A percentile compares a stretch with the other conserved stretches of the same genome.
These are phyloP conservation scores for Pangasius djambal DNA, from an alignment of 2,797 vertebrate species.

Conservation along the genomic window DNA sequence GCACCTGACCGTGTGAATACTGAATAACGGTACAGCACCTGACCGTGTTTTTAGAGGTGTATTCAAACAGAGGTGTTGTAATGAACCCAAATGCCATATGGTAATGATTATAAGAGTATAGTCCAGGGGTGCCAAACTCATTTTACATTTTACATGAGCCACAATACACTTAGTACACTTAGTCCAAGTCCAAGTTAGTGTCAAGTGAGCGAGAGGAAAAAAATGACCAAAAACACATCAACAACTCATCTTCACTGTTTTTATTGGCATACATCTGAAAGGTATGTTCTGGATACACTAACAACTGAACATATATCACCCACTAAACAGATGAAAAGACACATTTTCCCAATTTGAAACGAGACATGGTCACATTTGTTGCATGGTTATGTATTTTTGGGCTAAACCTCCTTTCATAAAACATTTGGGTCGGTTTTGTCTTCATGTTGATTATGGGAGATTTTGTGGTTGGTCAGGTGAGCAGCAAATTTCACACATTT, in stretches of 20 bases:
- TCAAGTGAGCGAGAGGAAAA: background rate
- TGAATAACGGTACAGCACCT: slow-evolving; percentile 34
- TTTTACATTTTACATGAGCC: background rate
- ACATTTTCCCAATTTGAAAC: background rate
- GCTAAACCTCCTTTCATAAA: background rate
- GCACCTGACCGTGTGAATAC: slow-evolving; percentile 24
- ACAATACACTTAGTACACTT: background rate
- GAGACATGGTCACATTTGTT: background rate
- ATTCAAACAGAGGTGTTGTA: background rate
- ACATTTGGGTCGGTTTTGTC: background rate
- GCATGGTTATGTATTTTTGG: background rate
- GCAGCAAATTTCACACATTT: background rate
- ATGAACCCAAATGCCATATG: background rate
- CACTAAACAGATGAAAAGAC: background rate
- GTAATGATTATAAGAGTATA: background rate
- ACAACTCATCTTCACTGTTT: background rate
- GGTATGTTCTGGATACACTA: background rate
- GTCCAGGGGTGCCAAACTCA: background rate
- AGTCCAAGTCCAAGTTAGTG: background rate
- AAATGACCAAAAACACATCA: background rate
- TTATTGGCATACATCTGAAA: background rate
- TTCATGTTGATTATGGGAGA: background rate
- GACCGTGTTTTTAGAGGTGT: background rate
- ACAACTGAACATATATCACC: background rate
- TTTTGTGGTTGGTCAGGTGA: background rate